phyloP scores from a whole-genome alignment of 2,113 vertebrate genomes.

The Procavia capensis region DNA sequence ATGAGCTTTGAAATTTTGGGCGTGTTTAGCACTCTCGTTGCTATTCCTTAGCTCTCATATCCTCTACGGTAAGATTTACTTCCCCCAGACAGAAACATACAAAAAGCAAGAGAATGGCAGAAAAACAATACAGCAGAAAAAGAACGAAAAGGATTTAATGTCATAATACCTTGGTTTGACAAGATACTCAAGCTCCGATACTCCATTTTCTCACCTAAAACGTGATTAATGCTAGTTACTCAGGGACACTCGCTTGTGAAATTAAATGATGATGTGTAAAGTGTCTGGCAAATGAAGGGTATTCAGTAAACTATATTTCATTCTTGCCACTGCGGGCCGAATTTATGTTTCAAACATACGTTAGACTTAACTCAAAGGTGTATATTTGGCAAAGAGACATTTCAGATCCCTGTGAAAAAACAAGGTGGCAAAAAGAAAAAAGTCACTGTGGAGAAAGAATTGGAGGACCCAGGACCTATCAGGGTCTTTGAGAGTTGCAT shows the following conservation, averaged over 20 bases:
- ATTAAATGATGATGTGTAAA: background rate
- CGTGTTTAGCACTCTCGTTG: background rate
- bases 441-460: too few relatives aligned
- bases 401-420: background rate
- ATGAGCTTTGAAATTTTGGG: background rate
- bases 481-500: background rate
- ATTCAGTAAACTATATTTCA: background rate
- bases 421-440: background rate
- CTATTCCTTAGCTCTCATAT: background rate
- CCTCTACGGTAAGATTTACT: background rate
- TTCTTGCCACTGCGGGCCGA: background rate
- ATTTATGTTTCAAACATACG: too few relatives aligned
- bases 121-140: background rate
- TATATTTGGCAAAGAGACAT: background rate
- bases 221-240: background rate
- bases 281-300: background rate
- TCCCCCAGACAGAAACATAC: background rate
- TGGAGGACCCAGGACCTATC: background rate
- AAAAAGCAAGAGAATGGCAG: background rate
- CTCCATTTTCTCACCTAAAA: background rate
- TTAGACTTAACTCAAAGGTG: conserved; percentile 27
- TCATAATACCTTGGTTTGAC: conserved; percentile 14
- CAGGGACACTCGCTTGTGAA: background rate
- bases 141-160: background rate
- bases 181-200: background rate